Percentiles rank a stretch among this genome's conserved stretches.
These are phyloP conservation scores for Liodrosophila aerea DNA, from an alignment of 2,888 invertebrate genomes.

Conservation along the genomic window DNA sequence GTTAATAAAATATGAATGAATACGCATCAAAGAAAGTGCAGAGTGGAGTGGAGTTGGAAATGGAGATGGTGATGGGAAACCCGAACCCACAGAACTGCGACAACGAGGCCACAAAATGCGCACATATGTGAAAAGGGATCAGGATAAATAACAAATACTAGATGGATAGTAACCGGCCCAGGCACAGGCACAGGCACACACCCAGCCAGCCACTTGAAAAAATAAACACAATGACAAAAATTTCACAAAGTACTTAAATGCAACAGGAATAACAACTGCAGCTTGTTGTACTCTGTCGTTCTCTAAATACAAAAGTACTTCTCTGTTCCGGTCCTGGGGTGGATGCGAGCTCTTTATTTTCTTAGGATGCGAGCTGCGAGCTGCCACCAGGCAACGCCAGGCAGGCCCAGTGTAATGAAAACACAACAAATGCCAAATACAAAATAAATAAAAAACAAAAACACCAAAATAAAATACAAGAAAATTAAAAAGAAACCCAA, in stretches of 20 bases:
- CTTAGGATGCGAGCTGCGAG: constrained; percentile 48
- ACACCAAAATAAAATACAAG: constrained; percentile 26
- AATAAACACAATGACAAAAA: constrained; percentile 75
- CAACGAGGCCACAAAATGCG: constrained; percentile 46
- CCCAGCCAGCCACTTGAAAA: constrained; percentile 52
- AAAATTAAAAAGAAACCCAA: constrained; percentile 27
- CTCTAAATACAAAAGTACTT: constrained; percentile 37
- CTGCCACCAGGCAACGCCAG: constrained; percentile 30
- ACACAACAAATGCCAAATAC: constrained; percentile 65
- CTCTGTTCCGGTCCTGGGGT: constrained; percentile 44
- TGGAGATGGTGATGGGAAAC: constrained; percentile 1
- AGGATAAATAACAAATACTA: constrained; percentile 56
- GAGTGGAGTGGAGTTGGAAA: neutral
- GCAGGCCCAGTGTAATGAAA: constrained; percentile 57
- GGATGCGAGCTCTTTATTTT: constrained; percentile 50
- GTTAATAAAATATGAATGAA: constrained; percentile 58
- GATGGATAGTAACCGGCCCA: constrained; percentile 13
- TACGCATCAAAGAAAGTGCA: constrained; percentile 6
- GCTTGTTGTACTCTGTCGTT: constrained; percentile 53
- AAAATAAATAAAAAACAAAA: constrained; percentile 65
- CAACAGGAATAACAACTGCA: constrained; percentile 60
- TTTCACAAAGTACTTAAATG: constrained; percentile 74
- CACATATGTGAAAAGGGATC: constrained; percentile 48
- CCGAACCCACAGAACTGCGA: constrained; percentile 20
- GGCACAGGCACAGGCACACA: neutral